A percentile compares a stretch with the other conserved stretches of the same genome.
Evolutionary conservation across 37 sponge, comb jelly and placozoan species (phyloP).

Genomic region (Tethya wilhelma): DNA sequence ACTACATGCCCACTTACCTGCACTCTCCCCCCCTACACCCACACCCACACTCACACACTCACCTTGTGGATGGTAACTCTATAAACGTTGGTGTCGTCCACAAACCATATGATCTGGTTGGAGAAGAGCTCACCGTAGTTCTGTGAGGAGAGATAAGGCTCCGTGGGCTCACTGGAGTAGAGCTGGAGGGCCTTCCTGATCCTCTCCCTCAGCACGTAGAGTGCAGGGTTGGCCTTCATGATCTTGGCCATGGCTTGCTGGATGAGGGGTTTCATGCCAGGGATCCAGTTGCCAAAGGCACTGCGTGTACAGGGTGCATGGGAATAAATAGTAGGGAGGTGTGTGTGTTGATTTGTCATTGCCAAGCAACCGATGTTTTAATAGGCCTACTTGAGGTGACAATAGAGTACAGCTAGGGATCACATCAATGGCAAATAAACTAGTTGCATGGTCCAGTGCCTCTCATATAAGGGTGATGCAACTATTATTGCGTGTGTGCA

Average conservation of each 20-base stretch:
- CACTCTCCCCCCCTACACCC: no score
- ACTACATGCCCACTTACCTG: background rate
- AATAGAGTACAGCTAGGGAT: no score
- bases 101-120: slow-evolving; percentile 99
- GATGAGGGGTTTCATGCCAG: slow-evolving; percentile 96
- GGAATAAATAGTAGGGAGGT: background rate
- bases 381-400: no score
- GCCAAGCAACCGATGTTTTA: background rate
- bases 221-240: slow-evolving; percentile 99
- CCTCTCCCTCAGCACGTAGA: slow-evolving; percentile 97
- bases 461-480: no score
- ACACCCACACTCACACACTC: background rate
- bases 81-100: slow-evolving; percentile 99
- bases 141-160: slow-evolving; percentile 99
- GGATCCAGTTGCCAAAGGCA: slow-evolving; percentile 99
- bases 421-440: no score
- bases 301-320: slow-evolving; percentile 37
- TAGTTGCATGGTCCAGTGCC: no score
- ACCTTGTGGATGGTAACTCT: slow-evolving; percentile 99
- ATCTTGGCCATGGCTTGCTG: slow-evolving; percentile 99
- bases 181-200: slow-evolving; percentile 97
- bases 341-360: background rate
- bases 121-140: slow-evolving; percentile 99
- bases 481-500: no score
- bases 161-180: slow-evolving; percentile 98